Percentiles rank a stretch among this genome's conserved stretches.
phyloP scores from a whole-genome alignment of 2,888 invertebrate species.

The Perizoma affinitatum region DNA sequence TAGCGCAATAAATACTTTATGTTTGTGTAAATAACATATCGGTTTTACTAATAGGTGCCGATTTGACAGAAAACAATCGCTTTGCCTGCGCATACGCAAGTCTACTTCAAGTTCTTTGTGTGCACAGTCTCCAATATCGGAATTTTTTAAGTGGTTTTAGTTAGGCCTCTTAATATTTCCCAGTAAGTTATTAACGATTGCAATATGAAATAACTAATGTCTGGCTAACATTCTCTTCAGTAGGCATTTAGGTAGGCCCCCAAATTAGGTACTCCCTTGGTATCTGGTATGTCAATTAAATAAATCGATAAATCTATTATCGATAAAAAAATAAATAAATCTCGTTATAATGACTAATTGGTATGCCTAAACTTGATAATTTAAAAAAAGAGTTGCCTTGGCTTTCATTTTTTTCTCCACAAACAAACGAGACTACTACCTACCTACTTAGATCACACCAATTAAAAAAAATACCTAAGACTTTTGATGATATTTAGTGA shows the following conservation, averaged over 20 bases:
- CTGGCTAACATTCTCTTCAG: constrained; percentile 26
- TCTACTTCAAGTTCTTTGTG: constrained; percentile 20
- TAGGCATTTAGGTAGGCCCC: constrained; percentile 1
- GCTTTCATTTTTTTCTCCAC: too few species aligned
- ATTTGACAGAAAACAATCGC: constrained; percentile 69
- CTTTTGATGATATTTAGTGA: neutral
- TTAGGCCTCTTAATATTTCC: constrained; percentile 29
- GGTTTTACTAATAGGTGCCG: constrained; percentile 73
- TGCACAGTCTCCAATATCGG: constrained; percentile 35
- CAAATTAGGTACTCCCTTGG: too few species aligned
- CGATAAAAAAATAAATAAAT: too few species aligned
- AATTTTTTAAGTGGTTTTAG: constrained; percentile 36
- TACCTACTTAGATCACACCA: too few species aligned
- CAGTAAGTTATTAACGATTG: constrained; percentile 32
- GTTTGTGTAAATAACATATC: constrained; percentile 62
- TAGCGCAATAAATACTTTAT: constrained; percentile 76
- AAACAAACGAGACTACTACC: too few species aligned
- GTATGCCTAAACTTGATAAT: neutral
- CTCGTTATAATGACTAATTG: neutral
- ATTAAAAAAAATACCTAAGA: too few species aligned
- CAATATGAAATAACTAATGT: constrained; percentile 22
- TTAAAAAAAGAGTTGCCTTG: neutral
- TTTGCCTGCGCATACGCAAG: constrained; percentile 60
- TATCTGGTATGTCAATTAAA: constrained; percentile 23
- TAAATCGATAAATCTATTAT: too few species aligned